Conservation (phyloP, 2,797 vertebrate species). For the Lindbergichthys nudifrons region DNA sequence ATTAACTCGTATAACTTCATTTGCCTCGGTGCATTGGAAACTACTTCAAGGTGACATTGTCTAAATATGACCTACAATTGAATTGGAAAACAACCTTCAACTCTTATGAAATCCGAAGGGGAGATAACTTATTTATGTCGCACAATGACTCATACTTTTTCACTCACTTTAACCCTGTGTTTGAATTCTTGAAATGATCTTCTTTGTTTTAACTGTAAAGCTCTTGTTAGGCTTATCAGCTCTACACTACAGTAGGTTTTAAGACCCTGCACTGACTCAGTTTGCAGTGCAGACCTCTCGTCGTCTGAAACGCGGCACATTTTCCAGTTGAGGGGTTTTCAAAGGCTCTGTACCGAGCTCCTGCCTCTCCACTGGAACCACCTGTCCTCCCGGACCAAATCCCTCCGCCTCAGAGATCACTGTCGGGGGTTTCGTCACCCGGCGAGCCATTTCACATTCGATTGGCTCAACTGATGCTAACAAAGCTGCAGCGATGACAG, state of each 20-base stretch:
- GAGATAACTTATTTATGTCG: conserved; percentile 28
- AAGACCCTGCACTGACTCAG: conserved; percentile 1
- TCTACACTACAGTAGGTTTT: conserved; percentile 25
- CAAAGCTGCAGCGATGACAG: conserved; percentile 70
- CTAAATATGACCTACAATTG: neutral
- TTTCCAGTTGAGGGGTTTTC: conserved; percentile 79
- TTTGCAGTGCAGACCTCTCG: conserved; percentile 52
- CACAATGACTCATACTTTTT: conserved; percentile 14
- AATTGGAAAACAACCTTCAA: conserved; percentile 30
- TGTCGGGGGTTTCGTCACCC: conserved; percentile 61
- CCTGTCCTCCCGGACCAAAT: conserved; percentile 75
- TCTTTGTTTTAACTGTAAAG: neutral
- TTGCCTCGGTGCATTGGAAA: conserved; percentile 4
- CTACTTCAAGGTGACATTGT: conserved; percentile 42
- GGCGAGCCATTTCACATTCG: conserved; percentile 73
- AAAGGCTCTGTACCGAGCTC: conserved; percentile 70
- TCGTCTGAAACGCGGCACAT: conserved; percentile 71
- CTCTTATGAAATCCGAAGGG: conserved; percentile 16
- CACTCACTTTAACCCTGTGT: neutral
- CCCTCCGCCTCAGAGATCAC: conserved; percentile 75
- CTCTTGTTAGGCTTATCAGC: neutral
- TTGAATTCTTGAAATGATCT: neutral
- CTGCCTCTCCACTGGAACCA: conserved; percentile 73
- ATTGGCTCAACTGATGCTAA: conserved; percentile 67
- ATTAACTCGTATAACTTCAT: neutral